A percentile compares a stretch with the other conserved stretches of the same genome.
Conservation (phyloP, 1,140 invertebrate species). For the Heliconius hermathena region DNA sequence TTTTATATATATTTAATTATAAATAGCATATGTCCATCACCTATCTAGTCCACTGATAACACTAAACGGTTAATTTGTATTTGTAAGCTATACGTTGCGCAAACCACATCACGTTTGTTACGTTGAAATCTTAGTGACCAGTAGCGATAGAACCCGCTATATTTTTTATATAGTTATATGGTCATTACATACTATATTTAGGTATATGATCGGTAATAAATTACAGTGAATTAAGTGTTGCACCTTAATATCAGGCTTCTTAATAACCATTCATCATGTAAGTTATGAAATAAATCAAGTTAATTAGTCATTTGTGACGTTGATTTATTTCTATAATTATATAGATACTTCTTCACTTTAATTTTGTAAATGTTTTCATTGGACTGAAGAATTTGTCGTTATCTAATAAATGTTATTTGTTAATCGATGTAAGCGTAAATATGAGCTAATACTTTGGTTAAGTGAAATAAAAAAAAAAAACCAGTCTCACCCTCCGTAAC, state of each 20-base stretch:
- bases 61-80: constrained; percentile 77
- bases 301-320: constrained; percentile 12
- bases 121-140: constrained; percentile 47
- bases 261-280: not conserved
- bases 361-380: not conserved
- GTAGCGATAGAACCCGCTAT: constrained; percentile 43
- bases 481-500: too few species aligned
- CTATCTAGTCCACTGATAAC: constrained; percentile 63
- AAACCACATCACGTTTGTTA: constrained; percentile 64
- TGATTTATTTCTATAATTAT: constrained; percentile 16
- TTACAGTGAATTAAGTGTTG: constrained; percentile 39
- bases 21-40: constrained; percentile 51
- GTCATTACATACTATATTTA: constrained; percentile 36
- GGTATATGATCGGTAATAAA: constrained; percentile 33
- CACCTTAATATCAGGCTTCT: constrained; percentile 1
- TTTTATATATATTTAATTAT: constrained; percentile 39
- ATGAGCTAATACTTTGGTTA: too few species aligned
- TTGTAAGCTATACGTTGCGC: constrained; percentile 65
- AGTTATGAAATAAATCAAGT: constrained; percentile 1
- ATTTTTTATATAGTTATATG: constrained; percentile 35
- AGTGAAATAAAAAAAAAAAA: too few species aligned
- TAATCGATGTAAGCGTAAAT: too few species aligned
- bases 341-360: not conserved
- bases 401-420: not conserved
- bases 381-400: not conserved